Conservation (phyloP, 2,888 invertebrate species). For the Hylaea fasciaria region DNA sequence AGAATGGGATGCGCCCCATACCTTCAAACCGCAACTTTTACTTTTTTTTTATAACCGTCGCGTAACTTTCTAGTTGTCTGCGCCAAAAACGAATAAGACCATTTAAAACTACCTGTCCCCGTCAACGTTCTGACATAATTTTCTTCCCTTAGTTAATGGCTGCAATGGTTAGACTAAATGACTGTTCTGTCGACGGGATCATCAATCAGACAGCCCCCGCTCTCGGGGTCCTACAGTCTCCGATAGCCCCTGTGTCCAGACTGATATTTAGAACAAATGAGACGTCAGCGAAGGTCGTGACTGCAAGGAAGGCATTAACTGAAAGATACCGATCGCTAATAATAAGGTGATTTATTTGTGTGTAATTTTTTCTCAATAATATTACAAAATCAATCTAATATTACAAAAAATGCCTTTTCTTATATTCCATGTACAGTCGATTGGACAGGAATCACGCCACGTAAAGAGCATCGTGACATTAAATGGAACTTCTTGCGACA, state of each 20-base stretch:
- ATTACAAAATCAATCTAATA: background rate
- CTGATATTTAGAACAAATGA: conserved; percentile 16
- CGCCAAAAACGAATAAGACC: no score
- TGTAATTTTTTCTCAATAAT: no score
- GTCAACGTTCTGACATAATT: conserved; percentile 23
- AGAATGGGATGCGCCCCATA: no score
- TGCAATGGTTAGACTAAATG: background rate
- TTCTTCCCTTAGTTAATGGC: conserved; percentile 25
- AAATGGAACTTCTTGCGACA: background rate
- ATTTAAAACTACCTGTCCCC: background rate
- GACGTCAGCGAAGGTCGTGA: conserved; percentile 4
- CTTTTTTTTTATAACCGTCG: no score
- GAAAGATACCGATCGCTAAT: no score
- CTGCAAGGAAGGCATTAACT: background rate
- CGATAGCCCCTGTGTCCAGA: conserved; percentile 19
- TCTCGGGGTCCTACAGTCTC: conserved; percentile 21
- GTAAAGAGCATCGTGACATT: background rate
- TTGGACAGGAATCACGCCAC: no score
- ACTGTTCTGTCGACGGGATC: conserved; percentile 3
- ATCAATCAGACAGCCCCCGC: conserved; percentile 32
- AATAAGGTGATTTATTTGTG: no score
- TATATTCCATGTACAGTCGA: no score
- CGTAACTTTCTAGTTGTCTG: no score
- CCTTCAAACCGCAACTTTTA: no score
- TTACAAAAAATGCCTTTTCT: background rate